Evolutionary conservation across 2,888 invertebrate species (phyloP).

Genomic region (Himalopsyche japonica): DNA sequence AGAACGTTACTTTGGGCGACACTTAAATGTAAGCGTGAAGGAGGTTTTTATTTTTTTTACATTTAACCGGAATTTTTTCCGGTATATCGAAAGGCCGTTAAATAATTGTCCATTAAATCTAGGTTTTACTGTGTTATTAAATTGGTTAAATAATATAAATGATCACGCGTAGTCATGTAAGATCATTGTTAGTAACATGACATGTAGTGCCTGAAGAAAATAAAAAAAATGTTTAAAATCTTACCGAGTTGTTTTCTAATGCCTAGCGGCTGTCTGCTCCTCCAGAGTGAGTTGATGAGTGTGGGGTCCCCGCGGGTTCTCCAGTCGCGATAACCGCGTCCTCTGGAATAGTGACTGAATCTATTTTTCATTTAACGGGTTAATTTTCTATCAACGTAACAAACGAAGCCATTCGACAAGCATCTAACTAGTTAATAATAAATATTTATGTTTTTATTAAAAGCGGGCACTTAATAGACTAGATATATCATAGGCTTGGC

Average conservation of each 20-base stretch:
- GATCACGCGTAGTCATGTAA: too few species aligned
- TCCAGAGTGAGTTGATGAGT: constrained; percentile 73
- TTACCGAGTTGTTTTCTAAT: constrained; percentile 68
- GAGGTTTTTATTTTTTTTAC: too few species aligned
- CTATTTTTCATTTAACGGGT: constrained; percentile 47
- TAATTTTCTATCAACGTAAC: constrained; percentile 35
- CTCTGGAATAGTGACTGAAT: constrained; percentile 64
- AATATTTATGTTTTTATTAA: not conserved
- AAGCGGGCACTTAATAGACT: not conserved
- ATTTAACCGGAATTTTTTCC: too few species aligned
- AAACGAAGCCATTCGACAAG: constrained; percentile 40
- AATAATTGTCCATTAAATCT: too few species aligned
- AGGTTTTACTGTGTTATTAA: too few species aligned
- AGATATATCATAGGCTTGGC: too few species aligned
- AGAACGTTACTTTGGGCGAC: too few species aligned
- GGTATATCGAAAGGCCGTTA: too few species aligned
- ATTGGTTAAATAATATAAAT: too few species aligned
- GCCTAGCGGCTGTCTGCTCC: constrained; percentile 74
- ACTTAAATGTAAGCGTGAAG: too few species aligned
- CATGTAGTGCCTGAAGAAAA: too few species aligned
- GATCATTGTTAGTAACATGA: too few species aligned
- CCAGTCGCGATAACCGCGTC: constrained; percentile 72
- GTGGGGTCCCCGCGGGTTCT: constrained; percentile 71
- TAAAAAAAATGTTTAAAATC: constrained; percentile 26
- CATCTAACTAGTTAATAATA: not conserved